Percentiles rank a stretch among this genome's conserved stretches.
Evolutionary conservation across 2,113 vertebrate species (phyloP).

Genomic region (Saguinus imperator): DNA sequence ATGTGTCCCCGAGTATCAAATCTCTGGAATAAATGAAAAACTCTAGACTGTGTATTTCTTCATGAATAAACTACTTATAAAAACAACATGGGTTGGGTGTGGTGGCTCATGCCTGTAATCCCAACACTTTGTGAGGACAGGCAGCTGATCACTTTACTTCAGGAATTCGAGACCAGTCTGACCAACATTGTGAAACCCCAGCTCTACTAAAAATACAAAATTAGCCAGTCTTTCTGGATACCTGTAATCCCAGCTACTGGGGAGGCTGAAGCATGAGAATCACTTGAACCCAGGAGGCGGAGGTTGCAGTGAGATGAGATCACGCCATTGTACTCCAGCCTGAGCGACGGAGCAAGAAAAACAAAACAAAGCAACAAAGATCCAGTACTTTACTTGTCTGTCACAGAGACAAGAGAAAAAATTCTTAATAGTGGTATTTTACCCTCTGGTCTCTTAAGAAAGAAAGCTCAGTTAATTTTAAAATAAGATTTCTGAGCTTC

Average conservation of each 20-base stretch:
- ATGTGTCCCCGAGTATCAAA: neutral
- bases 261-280: no score
- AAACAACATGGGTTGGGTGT: neutral
- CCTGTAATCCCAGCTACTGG: no score
- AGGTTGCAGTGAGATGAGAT: no score
- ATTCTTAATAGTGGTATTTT: neutral
- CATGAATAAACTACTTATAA: neutral
- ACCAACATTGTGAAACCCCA: no score
- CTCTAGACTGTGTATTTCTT: neutral
- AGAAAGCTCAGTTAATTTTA: neutral
- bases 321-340: no score
- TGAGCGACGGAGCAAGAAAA: no score
- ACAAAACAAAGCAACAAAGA: neutral
- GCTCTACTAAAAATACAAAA: no score
- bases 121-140: neutral
- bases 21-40: neutral
- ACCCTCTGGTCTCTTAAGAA: neutral
- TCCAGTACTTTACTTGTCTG: neutral
- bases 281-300: no score
- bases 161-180: no score
- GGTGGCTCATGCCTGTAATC: no score
- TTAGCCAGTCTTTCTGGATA: no score
- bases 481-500: neutral
- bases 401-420: neutral
- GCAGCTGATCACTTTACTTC: accelerated